These are phyloP conservation scores for Myotis vivesi DNA, from an alignment of 2,797 vertebrate species.

Conservation along the genomic window DNA sequence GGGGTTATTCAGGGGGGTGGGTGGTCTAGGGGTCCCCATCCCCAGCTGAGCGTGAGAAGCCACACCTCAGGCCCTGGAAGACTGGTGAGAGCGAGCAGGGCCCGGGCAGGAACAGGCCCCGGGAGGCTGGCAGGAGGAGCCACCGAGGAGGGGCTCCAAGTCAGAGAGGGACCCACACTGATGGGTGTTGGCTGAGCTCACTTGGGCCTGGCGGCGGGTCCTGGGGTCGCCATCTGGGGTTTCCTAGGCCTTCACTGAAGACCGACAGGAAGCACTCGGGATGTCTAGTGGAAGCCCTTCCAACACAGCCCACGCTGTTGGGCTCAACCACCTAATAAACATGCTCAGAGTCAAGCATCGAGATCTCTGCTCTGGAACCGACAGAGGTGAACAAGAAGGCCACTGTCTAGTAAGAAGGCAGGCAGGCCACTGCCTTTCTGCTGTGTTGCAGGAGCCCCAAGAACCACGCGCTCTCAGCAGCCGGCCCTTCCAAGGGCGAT, in stretches of 20 bases:
- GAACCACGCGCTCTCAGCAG: neutral
- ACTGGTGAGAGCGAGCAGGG: neutral
- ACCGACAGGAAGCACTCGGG: neutral
- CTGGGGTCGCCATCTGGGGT: neutral
- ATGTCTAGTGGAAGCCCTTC: neutral
- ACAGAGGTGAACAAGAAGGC: neutral
- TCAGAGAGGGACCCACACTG: rapidly evolving
- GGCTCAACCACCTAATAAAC: neutral
- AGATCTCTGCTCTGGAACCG: neutral
- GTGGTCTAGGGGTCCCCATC: neutral
- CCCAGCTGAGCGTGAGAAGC: neutral
- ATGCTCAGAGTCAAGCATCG: neutral
- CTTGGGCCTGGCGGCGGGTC: neutral
- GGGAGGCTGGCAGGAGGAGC: neutral
- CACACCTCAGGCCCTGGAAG: neutral
- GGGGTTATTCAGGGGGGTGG: too few relatives aligned
- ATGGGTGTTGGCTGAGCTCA: neutral
- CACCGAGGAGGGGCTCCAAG: neutral
- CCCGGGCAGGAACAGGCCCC: neutral
- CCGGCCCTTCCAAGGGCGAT: neutral
- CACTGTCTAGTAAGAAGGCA: neutral
- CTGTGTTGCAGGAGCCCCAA: neutral
- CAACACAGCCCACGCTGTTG: rapidly evolving
- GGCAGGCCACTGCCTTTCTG: neutral
- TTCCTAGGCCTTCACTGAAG: neutral